Base-by-base conservation (phyloP, 2,888 invertebrate species). In the Perithous albicinctus region DNA sequence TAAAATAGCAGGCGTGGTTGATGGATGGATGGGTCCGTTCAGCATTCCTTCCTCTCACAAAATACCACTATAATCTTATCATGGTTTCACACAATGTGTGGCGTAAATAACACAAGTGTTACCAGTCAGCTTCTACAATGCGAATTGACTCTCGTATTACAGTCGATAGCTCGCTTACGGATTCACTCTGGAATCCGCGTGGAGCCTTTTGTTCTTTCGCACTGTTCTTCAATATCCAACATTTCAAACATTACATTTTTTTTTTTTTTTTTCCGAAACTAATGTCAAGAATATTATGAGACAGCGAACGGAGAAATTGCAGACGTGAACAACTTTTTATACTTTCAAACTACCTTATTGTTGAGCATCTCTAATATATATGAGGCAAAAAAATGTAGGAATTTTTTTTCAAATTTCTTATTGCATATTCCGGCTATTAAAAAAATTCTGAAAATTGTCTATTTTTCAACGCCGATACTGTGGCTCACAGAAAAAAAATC, bases 121-220 rank as follows among this genome's bases (percentile, higher is more conserved):
- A 7, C 48, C 20, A 38, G 54, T 66, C 54, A 70, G n/a, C 38
- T 46, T 23, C 18, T 46, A 59, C 41, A 69, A 35, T 32, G 59
- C 61, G 15, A 66, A 10, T 76, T n/a, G 63, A 56, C 51, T 35
- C 43, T 32, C 43, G 18, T 59, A 32, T 72, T 74, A 63, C 26
- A 51, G 59, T 23, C 23, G 38, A 56, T 48, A 76, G 20, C 54
- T 67, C 59, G 70, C 80, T 84, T 82, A 82, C 82, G 82, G 75
- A 74, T 82, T 80, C 75, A 78, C 75, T 69, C 70, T 73, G 84
- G 84, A 84, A 84, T 84, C 80, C 72, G 61, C 59, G 48, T 46
- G 41, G n/a, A 78, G 43, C 73, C 79, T 79, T 78, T 82, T 82
- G 69, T 82, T 78, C 69, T 63, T 70, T 61, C 66, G 72, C 72